Percentiles rank a stretch among this genome's conserved stretches.
These are phyloP conservation scores for Calliopsis andreniformis DNA, from an alignment of 1,140 invertebrate genomes.

Conservation along the genomic window DNA sequence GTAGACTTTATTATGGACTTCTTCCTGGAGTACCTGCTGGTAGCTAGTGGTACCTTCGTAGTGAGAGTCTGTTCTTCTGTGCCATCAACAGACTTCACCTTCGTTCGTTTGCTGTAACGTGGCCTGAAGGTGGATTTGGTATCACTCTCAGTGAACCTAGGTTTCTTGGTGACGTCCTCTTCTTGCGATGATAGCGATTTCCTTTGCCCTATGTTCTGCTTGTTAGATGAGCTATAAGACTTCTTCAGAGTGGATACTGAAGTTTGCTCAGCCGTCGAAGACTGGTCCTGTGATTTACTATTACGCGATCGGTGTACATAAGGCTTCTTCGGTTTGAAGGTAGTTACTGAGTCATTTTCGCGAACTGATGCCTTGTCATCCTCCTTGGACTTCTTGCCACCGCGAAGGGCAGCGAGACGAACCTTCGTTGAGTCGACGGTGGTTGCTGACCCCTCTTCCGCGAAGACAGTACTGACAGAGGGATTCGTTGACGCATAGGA, in stretches of 20 bases:
- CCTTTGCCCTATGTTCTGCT: not conserved
- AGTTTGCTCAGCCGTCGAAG: not conserved
- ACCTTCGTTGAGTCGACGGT: conserved; percentile 45
- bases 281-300: not conserved
- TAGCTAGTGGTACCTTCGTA: conserved; percentile 33
- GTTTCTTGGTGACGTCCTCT: not conserved
- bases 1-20: conserved; percentile 46
- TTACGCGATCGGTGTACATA: not conserved
- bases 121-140: conserved; percentile 28
- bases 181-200: not conserved
- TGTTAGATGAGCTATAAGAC: not conserved
- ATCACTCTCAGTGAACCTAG: conserved; percentile 3
- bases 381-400: conserved; percentile 42
- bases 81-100: not conserved
- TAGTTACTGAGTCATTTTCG: conserved; percentile 6
- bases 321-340: conserved; percentile 21
- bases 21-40: conserved; percentile 63
- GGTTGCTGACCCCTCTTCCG: conserved; percentile 28
- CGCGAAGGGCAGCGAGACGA: conserved; percentile 31
- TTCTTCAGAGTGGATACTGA: not conserved
- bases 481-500: not conserved
- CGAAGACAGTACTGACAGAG: not conserved
- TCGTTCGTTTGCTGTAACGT: conserved; percentile 37
- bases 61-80: conserved; percentile 14
- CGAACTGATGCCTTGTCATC: conserved; percentile 18